A percentile compares a stretch with the other conserved stretches of the same genome.
Evolutionary conservation across 2,797 vertebrate genomes (phyloP).

Genomic region (Bovichtus variegatus): DNA sequence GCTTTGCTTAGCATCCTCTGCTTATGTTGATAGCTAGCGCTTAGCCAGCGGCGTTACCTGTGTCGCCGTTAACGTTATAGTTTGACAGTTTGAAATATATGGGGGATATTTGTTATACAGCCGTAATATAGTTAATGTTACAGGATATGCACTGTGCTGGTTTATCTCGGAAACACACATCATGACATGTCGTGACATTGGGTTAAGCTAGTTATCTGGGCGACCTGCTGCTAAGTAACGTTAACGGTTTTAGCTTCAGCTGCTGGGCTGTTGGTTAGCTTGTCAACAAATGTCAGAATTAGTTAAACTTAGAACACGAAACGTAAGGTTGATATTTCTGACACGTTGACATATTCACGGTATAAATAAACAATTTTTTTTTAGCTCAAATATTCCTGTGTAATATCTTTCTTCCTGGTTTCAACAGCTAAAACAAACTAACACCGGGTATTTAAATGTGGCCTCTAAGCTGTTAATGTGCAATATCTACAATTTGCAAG

Average conservation of each 20-base stretch:
- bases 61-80: background rate
- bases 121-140: accelerated
- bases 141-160: accelerated
- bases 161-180: background rate
- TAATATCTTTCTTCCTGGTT: background rate
- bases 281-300: background rate
- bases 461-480: background rate
- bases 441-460: background rate
- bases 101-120: accelerated
- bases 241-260: background rate
- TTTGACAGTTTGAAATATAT: accelerated
- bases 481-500: background rate
- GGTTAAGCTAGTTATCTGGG: constrained; percentile 40
- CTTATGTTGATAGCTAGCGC: constrained; percentile 12
- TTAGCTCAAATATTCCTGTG: accelerated
- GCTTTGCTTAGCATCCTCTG: constrained; percentile 48
- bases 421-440: background rate
- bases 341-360: no score
- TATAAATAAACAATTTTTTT: background rate
- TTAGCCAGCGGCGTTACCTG: background rate
- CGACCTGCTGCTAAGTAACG: constrained; percentile 31
- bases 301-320: background rate
- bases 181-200: constrained; percentile 65
- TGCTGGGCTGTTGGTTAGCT: background rate
- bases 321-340: background rate